Evolutionary conservation across 2,797 vertebrate species (phyloP).

Genomic region (Crax fasciolata): DNA sequence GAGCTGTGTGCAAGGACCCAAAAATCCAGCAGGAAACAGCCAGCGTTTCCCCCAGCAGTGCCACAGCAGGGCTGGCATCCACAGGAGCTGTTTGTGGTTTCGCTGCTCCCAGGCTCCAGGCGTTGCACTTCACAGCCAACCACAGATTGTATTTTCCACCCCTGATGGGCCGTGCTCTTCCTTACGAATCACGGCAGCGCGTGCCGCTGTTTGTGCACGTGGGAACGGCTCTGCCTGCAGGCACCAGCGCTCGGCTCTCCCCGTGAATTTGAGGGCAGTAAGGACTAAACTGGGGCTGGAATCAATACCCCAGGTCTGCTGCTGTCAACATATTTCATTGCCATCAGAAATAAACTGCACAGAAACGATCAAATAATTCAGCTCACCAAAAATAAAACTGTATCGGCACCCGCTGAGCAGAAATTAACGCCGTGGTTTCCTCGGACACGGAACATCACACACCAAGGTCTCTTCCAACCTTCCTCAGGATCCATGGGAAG

Average conservation of each 20-base stretch:
- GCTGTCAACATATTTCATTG: background rate
- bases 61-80: too few relatives aligned
- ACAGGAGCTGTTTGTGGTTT: background rate
- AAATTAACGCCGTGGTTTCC: background rate
- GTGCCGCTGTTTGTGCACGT: fast-evolving
- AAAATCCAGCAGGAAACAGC: too few relatives aligned
- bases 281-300: background rate
- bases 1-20: too few relatives aligned
- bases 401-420: too few relatives aligned
- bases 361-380: too few relatives aligned
- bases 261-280: background rate
- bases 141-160: fast-evolving
- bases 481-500: background rate
- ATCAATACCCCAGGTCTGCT: background rate
- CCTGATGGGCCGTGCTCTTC: fast-evolving
- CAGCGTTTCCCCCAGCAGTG: too few relatives aligned
- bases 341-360: fast-evolving
- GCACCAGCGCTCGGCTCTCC: background rate
- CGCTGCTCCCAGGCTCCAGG: background rate
- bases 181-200: background rate
- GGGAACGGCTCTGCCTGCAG: background rate
- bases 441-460: background rate
- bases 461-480: background rate
- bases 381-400: background rate
- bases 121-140: too few relatives aligned